These are phyloP conservation scores for Drosophila bocki DNA, from an alignment of 1,140 invertebrate genomes.

Conservation along the genomic window DNA sequence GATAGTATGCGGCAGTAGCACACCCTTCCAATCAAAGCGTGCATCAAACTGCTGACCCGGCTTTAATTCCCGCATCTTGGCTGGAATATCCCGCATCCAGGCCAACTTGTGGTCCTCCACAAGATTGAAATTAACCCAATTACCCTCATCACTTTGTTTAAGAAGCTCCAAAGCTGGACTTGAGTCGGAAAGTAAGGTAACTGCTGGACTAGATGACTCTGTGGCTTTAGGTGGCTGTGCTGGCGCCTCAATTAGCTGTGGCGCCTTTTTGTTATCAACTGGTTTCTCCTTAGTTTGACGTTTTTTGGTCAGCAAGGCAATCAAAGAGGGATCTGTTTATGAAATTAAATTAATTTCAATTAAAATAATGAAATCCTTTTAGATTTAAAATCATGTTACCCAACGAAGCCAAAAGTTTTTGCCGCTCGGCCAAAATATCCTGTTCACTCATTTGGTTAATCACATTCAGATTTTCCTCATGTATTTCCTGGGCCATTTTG, in stretches of 20 bases:
- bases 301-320: conserved; percentile 87
- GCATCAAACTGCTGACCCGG: conserved; percentile 89
- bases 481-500: conserved; percentile 88
- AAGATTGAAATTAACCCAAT: conserved; percentile 93
- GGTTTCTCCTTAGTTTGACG: conserved; percentile 70
- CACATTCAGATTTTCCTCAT: conserved; percentile 90
- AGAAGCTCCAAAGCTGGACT: conserved; percentile 87
- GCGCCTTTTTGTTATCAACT: neutral
- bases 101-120: conserved; percentile 93
- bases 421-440: conserved; percentile 91
- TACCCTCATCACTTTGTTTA: conserved; percentile 87
- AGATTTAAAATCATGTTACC: conserved; percentile 83
- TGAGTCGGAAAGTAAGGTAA: conserved; percentile 46
- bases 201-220: conserved; percentile 23
- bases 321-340: conserved; percentile 67
- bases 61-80: conserved; percentile 81
- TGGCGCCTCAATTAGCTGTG: conserved; percentile 5
- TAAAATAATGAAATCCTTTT: neutral
- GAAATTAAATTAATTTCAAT: neutral
- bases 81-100: conserved; percentile 92
- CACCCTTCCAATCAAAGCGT: conserved; percentile 89
- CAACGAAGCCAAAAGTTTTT: conserved; percentile 88
- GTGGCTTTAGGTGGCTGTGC: conserved; percentile 1
- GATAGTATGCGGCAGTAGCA: conserved; percentile 88
- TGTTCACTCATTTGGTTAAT: conserved; percentile 89